phyloP scores from a whole-genome alignment of 2,113 vertebrate species.

The Ciconia maguari region DNA sequence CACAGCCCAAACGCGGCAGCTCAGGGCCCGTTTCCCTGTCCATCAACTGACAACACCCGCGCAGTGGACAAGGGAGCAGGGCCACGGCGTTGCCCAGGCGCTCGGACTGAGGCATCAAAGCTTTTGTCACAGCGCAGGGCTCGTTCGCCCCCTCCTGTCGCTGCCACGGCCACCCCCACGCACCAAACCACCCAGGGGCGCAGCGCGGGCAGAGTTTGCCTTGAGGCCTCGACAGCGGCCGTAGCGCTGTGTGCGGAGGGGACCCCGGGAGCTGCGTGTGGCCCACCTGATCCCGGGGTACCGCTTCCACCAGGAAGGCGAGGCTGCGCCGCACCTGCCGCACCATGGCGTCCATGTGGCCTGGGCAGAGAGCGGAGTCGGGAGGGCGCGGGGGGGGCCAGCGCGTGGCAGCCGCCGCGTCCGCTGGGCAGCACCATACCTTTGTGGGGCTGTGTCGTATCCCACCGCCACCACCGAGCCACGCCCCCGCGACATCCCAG shows the following conservation, averaged over 20 bases:
- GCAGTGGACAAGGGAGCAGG: fast-evolving
- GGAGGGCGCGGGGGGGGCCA: fast-evolving
- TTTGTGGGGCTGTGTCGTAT: slow-evolving; percentile 87
- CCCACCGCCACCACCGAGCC: slow-evolving; percentile 80
- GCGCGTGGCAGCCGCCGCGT: fast-evolving
- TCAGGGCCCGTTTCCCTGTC: background rate
- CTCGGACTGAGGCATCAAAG: fast-evolving
- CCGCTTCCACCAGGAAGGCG: slow-evolving; percentile 72
- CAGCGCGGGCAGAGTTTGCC: fast-evolving
- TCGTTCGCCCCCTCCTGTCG: too few species aligned
- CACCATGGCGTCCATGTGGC: slow-evolving; percentile 90
- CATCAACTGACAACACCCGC: fast-evolving
- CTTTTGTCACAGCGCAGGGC: too few species aligned
- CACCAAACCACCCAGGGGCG: background rate
- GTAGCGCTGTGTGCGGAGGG: fast-evolving
- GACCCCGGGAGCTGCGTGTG: fast-evolving
- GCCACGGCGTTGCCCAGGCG: background rate
- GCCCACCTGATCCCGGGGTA: slow-evolving; percentile 82
- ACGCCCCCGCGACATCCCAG: slow-evolving; percentile 81
- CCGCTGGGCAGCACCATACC: slow-evolving; percentile 67
- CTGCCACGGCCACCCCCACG: background rate
- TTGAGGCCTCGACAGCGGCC: background rate
- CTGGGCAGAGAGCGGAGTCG: slow-evolving; percentile 57
- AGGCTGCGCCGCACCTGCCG: slow-evolving; percentile 85
- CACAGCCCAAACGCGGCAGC: fast-evolving